phyloP scores from a whole-genome alignment of 2,113 vertebrate species.

The Cyphomyrus plagiostoma region DNA sequence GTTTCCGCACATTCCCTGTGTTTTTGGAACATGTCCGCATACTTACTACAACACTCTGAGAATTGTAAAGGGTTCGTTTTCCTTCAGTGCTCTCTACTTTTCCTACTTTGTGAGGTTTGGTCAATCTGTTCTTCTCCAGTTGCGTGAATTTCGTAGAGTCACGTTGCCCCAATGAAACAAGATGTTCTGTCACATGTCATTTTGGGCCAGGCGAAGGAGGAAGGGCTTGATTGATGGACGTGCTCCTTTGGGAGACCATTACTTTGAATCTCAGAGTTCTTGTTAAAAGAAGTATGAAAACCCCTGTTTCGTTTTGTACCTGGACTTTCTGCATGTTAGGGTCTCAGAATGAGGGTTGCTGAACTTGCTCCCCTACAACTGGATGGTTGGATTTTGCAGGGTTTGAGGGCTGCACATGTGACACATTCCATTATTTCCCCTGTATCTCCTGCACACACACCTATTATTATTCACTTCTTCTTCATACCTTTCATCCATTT shows the following conservation, averaged over 20 bases:
- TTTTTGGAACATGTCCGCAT: not conserved
- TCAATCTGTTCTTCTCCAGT: not conserved
- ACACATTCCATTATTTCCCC: not conserved
- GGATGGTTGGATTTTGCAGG: not conserved
- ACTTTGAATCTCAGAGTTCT: not conserved
- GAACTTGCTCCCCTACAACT: not conserved
- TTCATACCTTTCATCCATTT: not conserved
- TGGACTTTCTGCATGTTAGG: not conserved
- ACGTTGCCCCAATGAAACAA: not conserved
- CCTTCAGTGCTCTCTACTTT: not conserved
- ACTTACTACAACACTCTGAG: not conserved
- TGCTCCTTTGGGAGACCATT: not conserved
- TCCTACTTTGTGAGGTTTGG: not conserved
- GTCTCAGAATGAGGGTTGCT: not conserved
- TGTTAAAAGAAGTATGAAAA: not conserved
- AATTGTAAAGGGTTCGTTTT: not conserved
- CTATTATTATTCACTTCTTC: not conserved
- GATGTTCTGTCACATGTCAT: not conserved
- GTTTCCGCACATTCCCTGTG: slow-evolving; percentile 4
- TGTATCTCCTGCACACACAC: not conserved
- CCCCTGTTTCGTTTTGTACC: not conserved
- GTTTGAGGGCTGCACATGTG: not conserved
- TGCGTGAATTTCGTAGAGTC: not conserved
- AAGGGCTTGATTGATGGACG: not conserved
- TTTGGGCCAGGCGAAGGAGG: not conserved